Conservation (phyloP, 2,888 invertebrate species). For the Flexamia atlantica region DNA sequence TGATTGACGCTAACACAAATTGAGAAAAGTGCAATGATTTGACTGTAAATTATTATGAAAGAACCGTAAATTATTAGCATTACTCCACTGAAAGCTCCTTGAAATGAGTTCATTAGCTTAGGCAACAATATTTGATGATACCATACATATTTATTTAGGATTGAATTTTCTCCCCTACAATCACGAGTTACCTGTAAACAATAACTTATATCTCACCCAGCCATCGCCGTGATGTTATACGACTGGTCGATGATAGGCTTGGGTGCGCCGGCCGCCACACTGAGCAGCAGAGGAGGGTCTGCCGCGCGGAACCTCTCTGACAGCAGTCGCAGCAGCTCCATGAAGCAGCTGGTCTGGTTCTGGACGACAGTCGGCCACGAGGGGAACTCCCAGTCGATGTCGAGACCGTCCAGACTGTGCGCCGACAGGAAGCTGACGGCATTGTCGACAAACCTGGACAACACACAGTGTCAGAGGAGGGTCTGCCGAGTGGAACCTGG, state of each 20-base stretch:
- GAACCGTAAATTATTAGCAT: too few relatives aligned
- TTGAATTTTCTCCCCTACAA: too few relatives aligned
- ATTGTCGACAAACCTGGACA: slow-evolving; percentile 77
- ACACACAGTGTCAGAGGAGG: slow-evolving; percentile 14
- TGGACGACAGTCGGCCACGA: slow-evolving; percentile 76
- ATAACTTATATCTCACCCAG: slow-evolving; percentile 78
- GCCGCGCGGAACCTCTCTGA: slow-evolving; percentile 81
- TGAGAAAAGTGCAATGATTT: too few relatives aligned
- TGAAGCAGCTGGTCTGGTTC: slow-evolving; percentile 85
- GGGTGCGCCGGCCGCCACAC: slow-evolving; percentile 88
- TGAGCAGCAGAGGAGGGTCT: slow-evolving; percentile 50
- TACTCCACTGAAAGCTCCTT: too few relatives aligned
- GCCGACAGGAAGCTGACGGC: slow-evolving; percentile 76
- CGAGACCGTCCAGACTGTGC: slow-evolving; percentile 83
- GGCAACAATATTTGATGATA: too few relatives aligned
- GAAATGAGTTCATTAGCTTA: too few relatives aligned
- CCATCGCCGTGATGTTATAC: slow-evolving; percentile 88
- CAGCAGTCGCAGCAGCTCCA: slow-evolving; percentile 85
- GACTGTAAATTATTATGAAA: too few relatives aligned
- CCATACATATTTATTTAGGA: too few relatives aligned
- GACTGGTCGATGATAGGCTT: slow-evolving; percentile 85
- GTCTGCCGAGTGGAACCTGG: slow-evolving; percentile 78
- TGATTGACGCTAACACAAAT: too few relatives aligned
- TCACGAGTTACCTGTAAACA: too few relatives aligned
- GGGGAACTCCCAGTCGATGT: slow-evolving; percentile 94